Evolutionary conservation across 2,113 vertebrate genomes (phyloP).

Genomic region (Rhagologus leucostigma): DNA sequence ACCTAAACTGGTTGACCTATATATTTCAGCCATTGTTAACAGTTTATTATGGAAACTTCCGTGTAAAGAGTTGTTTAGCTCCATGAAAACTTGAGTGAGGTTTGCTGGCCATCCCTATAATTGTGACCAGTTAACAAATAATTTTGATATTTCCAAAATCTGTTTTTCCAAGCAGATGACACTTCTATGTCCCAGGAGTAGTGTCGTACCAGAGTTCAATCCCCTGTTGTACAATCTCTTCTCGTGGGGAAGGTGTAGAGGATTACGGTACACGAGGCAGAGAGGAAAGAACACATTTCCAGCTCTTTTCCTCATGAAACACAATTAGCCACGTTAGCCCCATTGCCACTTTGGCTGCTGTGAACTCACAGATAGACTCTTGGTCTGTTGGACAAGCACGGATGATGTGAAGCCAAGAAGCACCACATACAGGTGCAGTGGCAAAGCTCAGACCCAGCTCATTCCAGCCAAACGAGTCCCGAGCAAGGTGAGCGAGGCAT

Average conservation of each 20-base stretch:
- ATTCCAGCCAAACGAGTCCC: rapidly evolving
- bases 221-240: neutral
- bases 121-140: neutral
- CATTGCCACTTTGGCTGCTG: neutral
- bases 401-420: neutral
- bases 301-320: neutral
- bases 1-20: neutral
- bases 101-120: neutral
- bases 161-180: neutral
- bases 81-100: neutral
- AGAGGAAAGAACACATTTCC: neutral
- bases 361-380: neutral
- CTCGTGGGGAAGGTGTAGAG: neutral
- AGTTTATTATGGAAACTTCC: neutral
- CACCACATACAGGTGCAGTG: rapidly evolving
- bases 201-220: neutral
- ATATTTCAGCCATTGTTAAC: neutral
- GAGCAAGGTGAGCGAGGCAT: rapidly evolving
- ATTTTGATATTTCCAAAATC: neutral
- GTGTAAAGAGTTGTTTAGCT: neutral
- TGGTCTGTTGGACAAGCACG: rapidly evolving
- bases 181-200: neutral
- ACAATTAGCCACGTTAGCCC: neutral
- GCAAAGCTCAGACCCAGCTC: neutral
- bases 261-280: neutral